A percentile compares a stretch with the other conserved stretches of the same genome.
phyloP scores from a whole-genome alignment of 2,113 vertebrate species.

The Tachuris rubrigastra region DNA sequence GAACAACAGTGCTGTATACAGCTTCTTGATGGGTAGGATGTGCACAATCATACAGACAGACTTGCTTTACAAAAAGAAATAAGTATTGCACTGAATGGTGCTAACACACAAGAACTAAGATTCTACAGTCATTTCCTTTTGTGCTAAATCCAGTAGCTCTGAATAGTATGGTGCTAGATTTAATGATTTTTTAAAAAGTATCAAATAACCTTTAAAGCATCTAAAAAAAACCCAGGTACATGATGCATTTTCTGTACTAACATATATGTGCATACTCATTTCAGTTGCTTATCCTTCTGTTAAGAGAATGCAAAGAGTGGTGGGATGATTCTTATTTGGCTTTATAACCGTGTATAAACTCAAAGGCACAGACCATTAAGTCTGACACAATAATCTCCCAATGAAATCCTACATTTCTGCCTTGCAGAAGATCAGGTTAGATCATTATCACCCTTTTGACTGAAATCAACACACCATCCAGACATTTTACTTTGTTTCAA shows the following conservation, averaged over 20 bases:
- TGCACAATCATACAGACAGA: neutral
- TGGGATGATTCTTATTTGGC: neutral
- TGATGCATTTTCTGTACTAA: neutral
- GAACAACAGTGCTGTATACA: neutral
- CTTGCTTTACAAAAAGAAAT: neutral
- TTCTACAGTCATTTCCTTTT: neutral
- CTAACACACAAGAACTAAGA: neutral
- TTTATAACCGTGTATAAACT: neutral
- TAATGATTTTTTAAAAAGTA: neutral
- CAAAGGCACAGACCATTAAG: neutral
- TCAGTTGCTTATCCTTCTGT: neutral
- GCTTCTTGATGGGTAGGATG: neutral
- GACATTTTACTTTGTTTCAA: neutral
- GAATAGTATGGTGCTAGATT: neutral
- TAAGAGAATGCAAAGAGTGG: neutral
- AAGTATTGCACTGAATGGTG: neutral
- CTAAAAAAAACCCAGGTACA: fast-evolving
- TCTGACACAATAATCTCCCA: neutral
- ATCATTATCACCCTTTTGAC: neutral
- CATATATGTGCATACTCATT: neutral
- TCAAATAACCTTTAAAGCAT: neutral
- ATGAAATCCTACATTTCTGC: neutral
- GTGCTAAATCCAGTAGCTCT: neutral
- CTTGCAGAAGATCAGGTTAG: neutral
- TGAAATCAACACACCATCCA: neutral